These are phyloP conservation scores for Atherix ibis DNA, from an alignment of 2,888 invertebrate genomes.

Conservation along the genomic window DNA sequence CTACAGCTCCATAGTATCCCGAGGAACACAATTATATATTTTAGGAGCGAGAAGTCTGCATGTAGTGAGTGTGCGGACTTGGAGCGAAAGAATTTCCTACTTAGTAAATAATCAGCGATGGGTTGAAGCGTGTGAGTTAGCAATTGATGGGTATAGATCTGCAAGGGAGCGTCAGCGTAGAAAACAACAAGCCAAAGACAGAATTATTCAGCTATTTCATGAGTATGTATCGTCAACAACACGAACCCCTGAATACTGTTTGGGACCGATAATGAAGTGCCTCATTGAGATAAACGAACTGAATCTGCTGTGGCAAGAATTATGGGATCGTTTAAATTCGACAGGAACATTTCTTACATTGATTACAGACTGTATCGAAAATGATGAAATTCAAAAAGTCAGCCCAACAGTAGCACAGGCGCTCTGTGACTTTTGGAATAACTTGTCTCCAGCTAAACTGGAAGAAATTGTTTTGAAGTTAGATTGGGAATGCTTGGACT, in stretches of 20 bases:
- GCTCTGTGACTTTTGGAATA: conserved; percentile 50
- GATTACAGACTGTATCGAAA: conserved; percentile 52
- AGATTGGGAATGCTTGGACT: conserved; percentile 57
- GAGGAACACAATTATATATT: conserved; percentile 51
- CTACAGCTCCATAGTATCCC: conserved; percentile 52
- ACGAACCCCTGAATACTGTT: conserved; percentile 28
- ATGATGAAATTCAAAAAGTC: conserved; percentile 42
- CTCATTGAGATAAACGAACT: conserved; percentile 28
- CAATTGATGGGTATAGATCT: conserved; percentile 33
- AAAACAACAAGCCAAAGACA: conserved; percentile 30
- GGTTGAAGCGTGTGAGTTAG: conserved; percentile 40
- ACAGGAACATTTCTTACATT: conserved; percentile 47
- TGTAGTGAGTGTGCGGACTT: conserved; percentile 43
- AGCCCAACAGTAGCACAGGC: conserved; percentile 58
- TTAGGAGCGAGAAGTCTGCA: conserved; percentile 48
- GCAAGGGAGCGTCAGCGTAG: conserved; percentile 29
- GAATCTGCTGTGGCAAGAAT: conserved; percentile 43
- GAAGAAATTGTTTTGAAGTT: conserved; percentile 57
- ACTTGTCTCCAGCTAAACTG: conserved; percentile 41
- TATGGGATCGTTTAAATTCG: conserved; percentile 43
- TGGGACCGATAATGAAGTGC: conserved; percentile 28
- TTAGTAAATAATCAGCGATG: conserved; percentile 41
- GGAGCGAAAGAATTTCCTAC: conserved; percentile 50
- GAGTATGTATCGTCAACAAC: conserved; percentile 32
- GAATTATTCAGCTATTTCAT: conserved; percentile 32